Conservation (phyloP, 2,113 vertebrate species). For the Cnemophilus loriae region DNA sequence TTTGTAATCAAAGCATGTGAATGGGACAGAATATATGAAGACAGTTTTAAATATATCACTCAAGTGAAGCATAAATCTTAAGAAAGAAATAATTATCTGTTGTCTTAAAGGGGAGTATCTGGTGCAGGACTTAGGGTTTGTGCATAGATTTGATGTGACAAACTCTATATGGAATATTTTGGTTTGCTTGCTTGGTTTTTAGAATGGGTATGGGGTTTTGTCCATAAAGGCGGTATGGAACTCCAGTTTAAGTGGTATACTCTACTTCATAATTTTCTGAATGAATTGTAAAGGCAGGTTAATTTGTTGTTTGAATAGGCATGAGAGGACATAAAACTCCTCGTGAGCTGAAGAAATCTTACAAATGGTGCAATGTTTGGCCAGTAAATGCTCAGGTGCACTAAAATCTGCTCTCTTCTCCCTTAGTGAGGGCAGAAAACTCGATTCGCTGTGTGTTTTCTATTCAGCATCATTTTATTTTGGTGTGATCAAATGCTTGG, state of each 20-base stretch:
- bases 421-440: background rate
- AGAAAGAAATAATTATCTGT: background rate
- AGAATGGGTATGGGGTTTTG: background rate
- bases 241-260: background rate
- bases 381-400: background rate
- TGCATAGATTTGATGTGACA: background rate
- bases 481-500: background rate
- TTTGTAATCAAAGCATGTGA: background rate
- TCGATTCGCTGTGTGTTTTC: background rate
- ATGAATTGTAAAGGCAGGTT: conserved; percentile 30
- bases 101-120: background rate
- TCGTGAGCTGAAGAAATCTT: background rate
- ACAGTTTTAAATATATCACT: background rate
- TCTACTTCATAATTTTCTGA: conserved; percentile 52
- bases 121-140: background rate
- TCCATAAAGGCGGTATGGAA: background rate
- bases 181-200: background rate
- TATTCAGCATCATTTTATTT: conserved; percentile 43
- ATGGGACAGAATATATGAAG: background rate
- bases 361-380: background rate
- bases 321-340: background rate
- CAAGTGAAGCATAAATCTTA: background rate
- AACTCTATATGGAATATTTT: background rate
- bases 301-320: conserved; percentile 30
- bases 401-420: conserved; percentile 28